Conservation (phyloP, 2,888 invertebrate genomes). For the Camponotus fellah region DNA sequence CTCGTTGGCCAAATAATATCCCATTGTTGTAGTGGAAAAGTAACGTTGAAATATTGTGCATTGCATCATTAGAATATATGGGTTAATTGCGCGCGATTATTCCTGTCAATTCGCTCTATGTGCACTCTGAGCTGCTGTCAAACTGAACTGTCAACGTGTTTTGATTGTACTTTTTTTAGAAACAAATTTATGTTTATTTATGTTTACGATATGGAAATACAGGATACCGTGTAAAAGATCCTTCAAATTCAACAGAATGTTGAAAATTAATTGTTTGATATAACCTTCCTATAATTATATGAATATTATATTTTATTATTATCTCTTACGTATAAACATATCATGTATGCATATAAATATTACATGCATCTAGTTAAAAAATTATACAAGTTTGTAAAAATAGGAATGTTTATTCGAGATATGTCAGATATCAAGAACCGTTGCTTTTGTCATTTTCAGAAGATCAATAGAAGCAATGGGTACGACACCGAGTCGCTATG, state of each 20-base stretch:
- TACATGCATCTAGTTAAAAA: background rate
- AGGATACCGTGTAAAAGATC: background rate
- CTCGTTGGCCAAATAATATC: background rate
- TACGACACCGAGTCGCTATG: slow-evolving; percentile 92
- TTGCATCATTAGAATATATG: background rate
- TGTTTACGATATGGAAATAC: background rate
- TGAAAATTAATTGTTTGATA: background rate
- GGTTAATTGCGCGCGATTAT: background rate
- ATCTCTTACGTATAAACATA: background rate
- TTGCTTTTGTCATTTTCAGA: slow-evolving; percentile 48
- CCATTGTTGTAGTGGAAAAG: background rate
- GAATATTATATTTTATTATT: background rate
- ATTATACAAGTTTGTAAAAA: background rate
- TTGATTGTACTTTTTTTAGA: background rate
- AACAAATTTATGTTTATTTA: background rate
- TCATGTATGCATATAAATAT: background rate
- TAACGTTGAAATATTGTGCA: background rate
- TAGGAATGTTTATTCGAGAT: background rate
- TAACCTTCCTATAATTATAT: background rate
- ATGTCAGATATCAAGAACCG: background rate
- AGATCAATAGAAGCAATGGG: slow-evolving; percentile 89
- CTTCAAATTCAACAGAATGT: background rate
- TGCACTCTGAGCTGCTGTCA: background rate
- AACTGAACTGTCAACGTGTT: background rate
- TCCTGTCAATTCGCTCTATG: background rate